Conservation (phyloP, 1,140 invertebrate genomes). For the Bombus pyrosoma region DNA sequence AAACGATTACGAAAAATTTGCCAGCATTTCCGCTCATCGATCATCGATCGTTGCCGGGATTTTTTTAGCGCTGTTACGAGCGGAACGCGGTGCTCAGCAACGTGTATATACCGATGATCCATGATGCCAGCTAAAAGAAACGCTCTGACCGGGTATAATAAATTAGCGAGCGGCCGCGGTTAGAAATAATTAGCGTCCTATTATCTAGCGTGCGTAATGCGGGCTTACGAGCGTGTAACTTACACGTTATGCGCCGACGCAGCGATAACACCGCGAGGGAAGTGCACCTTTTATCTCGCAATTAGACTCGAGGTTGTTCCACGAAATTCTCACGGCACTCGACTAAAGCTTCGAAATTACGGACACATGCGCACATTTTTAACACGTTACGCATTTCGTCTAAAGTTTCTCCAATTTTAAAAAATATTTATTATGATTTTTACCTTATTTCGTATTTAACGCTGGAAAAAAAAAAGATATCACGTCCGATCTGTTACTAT, state of each 20-base stretch:
- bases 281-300: conserved; percentile 32
- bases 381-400: too few relatives aligned
- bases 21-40: too few relatives aligned
- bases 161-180: conserved; percentile 10
- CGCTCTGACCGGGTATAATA: neutral
- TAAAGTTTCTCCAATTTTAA: neutral
- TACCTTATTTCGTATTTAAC: too few relatives aligned
- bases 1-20: too few relatives aligned
- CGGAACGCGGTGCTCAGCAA: too few relatives aligned
- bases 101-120: neutral
- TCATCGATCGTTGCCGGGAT: too few relatives aligned
- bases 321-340: conserved; percentile 18
- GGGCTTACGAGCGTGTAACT: conserved; percentile 36
- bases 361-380: too few relatives aligned
- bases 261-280: neutral
- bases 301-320: conserved; percentile 8
- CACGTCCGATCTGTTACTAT: too few relatives aligned
- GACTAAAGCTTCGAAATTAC: neutral
- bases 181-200: conserved; percentile 43
- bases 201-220: conserved; percentile 47
- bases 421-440: too few relatives aligned
- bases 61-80: too few relatives aligned
- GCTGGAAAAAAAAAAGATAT: too few relatives aligned
- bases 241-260: conserved; percentile 3
- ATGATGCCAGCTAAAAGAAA: neutral